phyloP scores from a whole-genome alignment of 2,888 invertebrate genomes.

The Orchesellides sinensis region DNA sequence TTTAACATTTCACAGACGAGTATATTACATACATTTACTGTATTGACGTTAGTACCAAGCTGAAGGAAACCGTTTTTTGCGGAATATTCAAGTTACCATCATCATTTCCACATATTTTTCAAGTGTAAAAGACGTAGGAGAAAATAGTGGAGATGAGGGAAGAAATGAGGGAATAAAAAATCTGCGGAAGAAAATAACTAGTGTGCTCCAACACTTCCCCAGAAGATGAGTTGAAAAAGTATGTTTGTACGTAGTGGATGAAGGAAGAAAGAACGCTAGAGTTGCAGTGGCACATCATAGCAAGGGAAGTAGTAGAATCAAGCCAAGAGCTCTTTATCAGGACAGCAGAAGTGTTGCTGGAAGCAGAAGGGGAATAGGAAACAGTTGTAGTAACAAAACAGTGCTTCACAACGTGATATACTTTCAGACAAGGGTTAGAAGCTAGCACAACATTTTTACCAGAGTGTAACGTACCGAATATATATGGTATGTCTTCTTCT shows the following conservation, averaged over 20 bases:
- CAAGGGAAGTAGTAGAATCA: neutral
- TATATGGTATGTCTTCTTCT: neutral
- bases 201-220: slow-evolving; percentile 8
- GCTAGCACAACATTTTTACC: neutral
- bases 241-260: neutral
- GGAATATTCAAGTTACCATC: slow-evolving; percentile 24
- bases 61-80: slow-evolving; percentile 13
- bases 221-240: neutral
- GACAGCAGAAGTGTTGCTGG: neutral
- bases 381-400: no score
- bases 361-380: neutral
- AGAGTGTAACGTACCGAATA: neutral
- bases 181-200: slow-evolving; percentile 33
- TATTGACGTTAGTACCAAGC: neutral
- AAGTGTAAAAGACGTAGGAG: slow-evolving; percentile 13
- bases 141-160: neutral
- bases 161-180: slow-evolving; percentile 17
- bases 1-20: neutral
- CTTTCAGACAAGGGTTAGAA: neutral
- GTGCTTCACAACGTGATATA: no score
- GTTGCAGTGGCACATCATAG: neutral
- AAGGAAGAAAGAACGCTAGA: neutral
- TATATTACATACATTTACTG: neutral
- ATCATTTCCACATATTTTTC: slow-evolving; percentile 31
- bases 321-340: neutral